These are phyloP conservation scores for Characodon lateralis DNA, from an alignment of 2,797 vertebrate genomes.

Conservation along the genomic window DNA sequence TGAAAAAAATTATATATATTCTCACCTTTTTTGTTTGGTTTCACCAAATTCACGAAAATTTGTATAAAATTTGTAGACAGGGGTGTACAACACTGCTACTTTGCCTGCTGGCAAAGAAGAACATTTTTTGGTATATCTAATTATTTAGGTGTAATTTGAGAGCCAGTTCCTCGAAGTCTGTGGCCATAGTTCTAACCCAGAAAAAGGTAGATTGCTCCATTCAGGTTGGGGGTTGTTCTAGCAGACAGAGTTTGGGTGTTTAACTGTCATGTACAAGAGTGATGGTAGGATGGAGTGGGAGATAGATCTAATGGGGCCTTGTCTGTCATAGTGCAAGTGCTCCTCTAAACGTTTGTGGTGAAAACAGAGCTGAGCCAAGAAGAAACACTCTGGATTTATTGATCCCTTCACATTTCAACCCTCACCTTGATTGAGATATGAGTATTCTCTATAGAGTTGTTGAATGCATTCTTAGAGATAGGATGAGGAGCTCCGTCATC, in stretches of 20 bases:
- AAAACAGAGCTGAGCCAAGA: neutral
- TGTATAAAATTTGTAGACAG: conserved; percentile 45
- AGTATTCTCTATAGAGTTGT: neutral
- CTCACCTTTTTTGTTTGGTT: conserved; percentile 33
- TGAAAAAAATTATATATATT: conserved; percentile 20
- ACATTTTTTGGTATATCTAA: conserved; percentile 2
- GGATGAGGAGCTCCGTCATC: neutral
- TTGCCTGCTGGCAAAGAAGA: neutral
- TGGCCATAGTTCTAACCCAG: neutral
- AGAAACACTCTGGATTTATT: neutral
- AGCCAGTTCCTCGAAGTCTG: neutral
- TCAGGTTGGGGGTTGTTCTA: neutral
- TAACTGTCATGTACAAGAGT: neutral
- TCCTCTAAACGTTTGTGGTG: neutral
- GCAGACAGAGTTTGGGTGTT: neutral
- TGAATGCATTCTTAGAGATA: neutral
- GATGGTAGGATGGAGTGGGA: neutral
- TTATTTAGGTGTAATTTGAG: neutral
- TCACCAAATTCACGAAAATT: conserved; percentile 42
- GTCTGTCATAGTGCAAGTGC: neutral
- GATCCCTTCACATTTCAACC: neutral
- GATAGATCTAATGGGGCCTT: neutral
- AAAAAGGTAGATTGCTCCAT: neutral
- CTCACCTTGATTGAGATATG: neutral
- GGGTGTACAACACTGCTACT: conserved; percentile 1